Conservation (phyloP, 2,888 invertebrate species). For the Tetranychus truncatus region DNA sequence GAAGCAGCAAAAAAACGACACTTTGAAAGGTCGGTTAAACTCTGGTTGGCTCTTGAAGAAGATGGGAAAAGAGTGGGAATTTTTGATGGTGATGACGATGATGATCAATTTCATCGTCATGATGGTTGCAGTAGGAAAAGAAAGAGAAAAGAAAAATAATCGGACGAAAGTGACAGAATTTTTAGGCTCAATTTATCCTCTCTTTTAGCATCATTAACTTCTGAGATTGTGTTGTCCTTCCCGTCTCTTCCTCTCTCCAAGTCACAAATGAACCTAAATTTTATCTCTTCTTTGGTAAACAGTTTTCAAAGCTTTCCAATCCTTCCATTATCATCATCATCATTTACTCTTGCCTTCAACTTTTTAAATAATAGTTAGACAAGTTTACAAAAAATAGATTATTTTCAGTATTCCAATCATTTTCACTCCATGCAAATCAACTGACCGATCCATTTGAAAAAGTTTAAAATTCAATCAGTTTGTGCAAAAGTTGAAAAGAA, state of each 20-base stretch:
- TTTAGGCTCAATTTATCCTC: neutral
- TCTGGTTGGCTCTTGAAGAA: too few relatives aligned
- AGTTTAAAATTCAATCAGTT: too few relatives aligned
- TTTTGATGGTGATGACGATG: neutral
- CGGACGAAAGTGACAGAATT: neutral
- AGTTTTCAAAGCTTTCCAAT: neutral
- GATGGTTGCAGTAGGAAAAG: neutral
- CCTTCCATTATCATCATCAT: neutral
- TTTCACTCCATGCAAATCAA: too few relatives aligned
- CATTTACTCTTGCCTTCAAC: neutral
- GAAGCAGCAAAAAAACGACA: too few relatives aligned
- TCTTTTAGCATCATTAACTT: neutral
- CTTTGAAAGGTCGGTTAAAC: too few relatives aligned
- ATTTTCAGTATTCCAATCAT: too few relatives aligned
- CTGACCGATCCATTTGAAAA: too few relatives aligned
- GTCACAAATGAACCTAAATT: neutral
- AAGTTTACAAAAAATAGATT: too few relatives aligned
- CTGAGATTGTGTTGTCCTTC: neutral
- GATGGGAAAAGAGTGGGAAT: too few relatives aligned
- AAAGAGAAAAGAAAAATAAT: neutral
- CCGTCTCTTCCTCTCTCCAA: neutral
- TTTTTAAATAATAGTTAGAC: too few relatives aligned
- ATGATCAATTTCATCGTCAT: neutral
- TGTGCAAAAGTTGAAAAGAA: too few relatives aligned
- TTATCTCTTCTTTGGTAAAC: neutral